Base-by-base conservation (phyloP, 2,888 invertebrate species). In the Drosophila neonasuta region DNA sequence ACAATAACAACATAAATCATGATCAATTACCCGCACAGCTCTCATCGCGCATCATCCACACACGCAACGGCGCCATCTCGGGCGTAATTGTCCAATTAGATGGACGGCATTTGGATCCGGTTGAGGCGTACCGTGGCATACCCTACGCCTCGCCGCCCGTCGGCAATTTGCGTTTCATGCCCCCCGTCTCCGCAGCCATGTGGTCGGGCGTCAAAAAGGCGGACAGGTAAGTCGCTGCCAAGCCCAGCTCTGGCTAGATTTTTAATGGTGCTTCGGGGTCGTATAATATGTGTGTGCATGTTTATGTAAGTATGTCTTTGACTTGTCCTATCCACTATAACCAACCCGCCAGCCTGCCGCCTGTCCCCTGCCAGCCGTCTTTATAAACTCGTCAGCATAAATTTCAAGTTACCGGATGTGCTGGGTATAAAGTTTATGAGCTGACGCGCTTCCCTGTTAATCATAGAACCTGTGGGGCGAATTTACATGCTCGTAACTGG, bases 61-160 rank as follows among this genome's bases (percentile, higher is more conserved):
- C 96, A 83, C 96, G 97, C 90, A 96, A 97, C 90, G 97, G 97
- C 74, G 96, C 96, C 89, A 93, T 97, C 75, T 94, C 96, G 88
- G 97, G 97, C 54, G 94, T 96, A 80, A 96, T 97, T 85, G 95
- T 96, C 60, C 95, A 95, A 68, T 94, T 96, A 79, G 96, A 96
- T 84, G 93, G 95, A 24, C 94, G 96, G 76, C 95, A 94, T 89
- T 91, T 97, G 80, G 96, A 96, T 90, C 95, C 96, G 61, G 97
- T 98, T 17, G 98, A 98, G 91, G 96, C 97, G 73, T 98, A 97
- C 90, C 93, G 96, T 54, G 98, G 98, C 7, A 95, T 99, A 66
- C 98, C 98, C 5, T 99, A 98, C 91, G 99, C 98, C 29, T 97
- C 97, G 50, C 96, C 98, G 20, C 97, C 98, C 34, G 92, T 96